Conservation (phyloP, 1,140 invertebrate species). For the Pseudachorutes palmiensis region DNA sequence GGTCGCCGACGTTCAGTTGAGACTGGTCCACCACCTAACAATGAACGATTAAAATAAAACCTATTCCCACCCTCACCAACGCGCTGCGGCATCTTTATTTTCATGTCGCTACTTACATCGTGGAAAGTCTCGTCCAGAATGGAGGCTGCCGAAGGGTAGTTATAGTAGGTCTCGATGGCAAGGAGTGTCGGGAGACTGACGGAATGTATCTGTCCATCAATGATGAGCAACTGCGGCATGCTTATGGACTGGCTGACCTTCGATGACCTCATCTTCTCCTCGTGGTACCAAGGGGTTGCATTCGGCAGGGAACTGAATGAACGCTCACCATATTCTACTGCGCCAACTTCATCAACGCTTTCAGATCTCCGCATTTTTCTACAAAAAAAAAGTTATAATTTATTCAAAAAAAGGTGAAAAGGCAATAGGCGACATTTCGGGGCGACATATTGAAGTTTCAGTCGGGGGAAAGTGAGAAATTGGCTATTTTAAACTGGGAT, state of each 20-base stretch:
- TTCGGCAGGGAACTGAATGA: conserved; percentile 4
- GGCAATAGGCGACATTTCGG: too few relatives aligned
- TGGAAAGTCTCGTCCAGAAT: conserved; percentile 1
- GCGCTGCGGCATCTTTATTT: too few relatives aligned
- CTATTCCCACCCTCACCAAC: too few relatives aligned
- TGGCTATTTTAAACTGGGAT: background rate
- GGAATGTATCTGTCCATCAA: background rate
- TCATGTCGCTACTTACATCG: too few relatives aligned
- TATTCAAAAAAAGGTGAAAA: too few relatives aligned
- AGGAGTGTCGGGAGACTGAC: background rate
- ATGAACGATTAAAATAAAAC: too few relatives aligned
- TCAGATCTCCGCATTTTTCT: background rate
- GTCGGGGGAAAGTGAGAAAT: background rate
- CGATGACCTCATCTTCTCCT: background rate
- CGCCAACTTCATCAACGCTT: background rate
- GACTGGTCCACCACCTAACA: background rate
- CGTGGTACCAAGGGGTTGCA: background rate
- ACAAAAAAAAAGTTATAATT: background rate
- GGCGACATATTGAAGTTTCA: too few relatives aligned
- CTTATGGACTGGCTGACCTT: background rate
- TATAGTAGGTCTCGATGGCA: conserved; percentile 6
- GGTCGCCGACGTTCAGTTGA: background rate
- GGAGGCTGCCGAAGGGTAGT: conserved; percentile 5
- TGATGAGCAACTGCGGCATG: conserved; percentile 1
- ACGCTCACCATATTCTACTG: background rate